Evolutionary conservation across 2,113 vertebrate species (phyloP).

Genomic region (Sphaerodactylus townsendi): DNA sequence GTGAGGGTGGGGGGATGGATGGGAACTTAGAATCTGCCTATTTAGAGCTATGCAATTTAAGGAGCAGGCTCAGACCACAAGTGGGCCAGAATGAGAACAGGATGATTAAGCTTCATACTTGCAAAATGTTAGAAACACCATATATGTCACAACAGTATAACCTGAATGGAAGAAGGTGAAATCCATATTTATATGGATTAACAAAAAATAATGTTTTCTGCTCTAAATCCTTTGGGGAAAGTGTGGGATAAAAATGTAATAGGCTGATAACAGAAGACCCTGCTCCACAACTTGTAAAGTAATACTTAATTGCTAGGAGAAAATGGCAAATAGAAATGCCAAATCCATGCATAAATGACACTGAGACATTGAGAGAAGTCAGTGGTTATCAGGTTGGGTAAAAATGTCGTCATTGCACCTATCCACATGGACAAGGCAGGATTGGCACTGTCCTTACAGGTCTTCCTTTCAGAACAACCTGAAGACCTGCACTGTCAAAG

Average conservation of each 20-base stretch:
- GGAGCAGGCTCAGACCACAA: not conserved
- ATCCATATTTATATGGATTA: not conserved
- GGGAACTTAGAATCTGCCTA: fast-evolving
- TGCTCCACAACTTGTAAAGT: not conserved
- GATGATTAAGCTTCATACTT: not conserved
- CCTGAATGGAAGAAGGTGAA: not conserved
- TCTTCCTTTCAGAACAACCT: no score
- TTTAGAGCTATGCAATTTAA: not conserved
- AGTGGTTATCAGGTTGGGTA: not conserved
- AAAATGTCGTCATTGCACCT: not conserved
- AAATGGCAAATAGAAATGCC: not conserved
- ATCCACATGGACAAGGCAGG: not conserved
- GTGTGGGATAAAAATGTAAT: no score
- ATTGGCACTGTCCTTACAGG: not conserved
- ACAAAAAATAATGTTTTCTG: no score
- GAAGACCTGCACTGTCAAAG: no score
- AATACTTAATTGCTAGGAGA: not conserved
- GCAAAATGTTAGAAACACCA: not conserved
- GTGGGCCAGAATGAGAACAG: not conserved
- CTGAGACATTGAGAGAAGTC: no score
- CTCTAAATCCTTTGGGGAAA: no score
- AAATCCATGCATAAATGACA: not conserved
- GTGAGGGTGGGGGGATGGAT: no score
- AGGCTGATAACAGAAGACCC: no score
- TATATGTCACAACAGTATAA: not conserved